Evolutionary conservation across 2,888 invertebrate species (phyloP).

Genomic region (Lomographa bimaculata): DNA sequence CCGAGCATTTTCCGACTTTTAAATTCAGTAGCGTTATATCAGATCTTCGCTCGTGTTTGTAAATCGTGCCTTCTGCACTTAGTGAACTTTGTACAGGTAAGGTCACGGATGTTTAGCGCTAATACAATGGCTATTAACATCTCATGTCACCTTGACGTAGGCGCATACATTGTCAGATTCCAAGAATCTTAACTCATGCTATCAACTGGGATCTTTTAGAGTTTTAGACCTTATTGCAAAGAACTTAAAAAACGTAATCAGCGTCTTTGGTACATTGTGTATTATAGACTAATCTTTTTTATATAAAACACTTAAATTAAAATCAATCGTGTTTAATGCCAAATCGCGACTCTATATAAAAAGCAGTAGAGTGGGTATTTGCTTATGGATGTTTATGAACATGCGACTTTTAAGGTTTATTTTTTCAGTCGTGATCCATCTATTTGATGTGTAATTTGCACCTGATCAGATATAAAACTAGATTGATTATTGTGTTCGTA

Average conservation of each 20-base stretch:
- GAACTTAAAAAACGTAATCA: conserved; percentile 45
- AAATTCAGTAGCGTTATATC: conserved; percentile 39
- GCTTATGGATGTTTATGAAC: conserved; percentile 9
- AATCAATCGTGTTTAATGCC: conserved; percentile 10
- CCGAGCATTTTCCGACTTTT: conserved; percentile 46
- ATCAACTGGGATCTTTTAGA: conserved; percentile 33
- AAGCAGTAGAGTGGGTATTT: conserved; percentile 27
- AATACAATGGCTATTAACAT: conserved; percentile 78
- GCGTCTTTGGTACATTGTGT: conserved; percentile 19
- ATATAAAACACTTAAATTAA: neutral
- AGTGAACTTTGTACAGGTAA: conserved; percentile 79
- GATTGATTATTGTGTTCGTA: conserved; percentile 73
- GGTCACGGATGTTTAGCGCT: conserved; percentile 79
- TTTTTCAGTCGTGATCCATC: conserved; percentile 68
- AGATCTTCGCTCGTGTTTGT: conserved; percentile 38
- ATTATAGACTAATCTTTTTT: too few species aligned
- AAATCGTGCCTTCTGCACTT: conserved; percentile 64
- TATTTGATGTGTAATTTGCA: conserved; percentile 81
- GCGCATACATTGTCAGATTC: conserved; percentile 58
- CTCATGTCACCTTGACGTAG: conserved; percentile 80
- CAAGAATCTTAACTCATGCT: conserved; percentile 32
- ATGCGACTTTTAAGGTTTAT: conserved; percentile 32
- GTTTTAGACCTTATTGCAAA: conserved; percentile 50
- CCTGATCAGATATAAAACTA: conserved; percentile 80
- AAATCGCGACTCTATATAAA: conserved; percentile 10